Conservation (phyloP, 2,888 invertebrate species). For the Crematogaster levior region DNA sequence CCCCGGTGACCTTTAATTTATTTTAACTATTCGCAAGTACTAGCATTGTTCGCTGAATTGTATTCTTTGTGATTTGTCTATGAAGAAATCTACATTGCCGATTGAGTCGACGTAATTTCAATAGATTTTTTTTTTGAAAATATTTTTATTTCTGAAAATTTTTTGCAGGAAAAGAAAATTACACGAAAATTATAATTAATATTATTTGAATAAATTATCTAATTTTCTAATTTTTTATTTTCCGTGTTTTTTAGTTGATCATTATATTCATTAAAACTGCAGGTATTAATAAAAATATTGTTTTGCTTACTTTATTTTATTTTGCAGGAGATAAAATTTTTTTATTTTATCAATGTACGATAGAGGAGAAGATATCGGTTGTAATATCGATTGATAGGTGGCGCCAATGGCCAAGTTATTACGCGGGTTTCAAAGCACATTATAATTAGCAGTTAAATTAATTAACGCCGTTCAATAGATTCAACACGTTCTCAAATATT, state of each 20-base stretch:
- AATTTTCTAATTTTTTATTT: neutral
- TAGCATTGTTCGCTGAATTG: constrained; percentile 49
- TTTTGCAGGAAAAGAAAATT: neutral
- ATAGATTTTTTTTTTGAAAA: neutral
- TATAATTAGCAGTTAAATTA: constrained; percentile 26
- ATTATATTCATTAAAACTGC: neutral
- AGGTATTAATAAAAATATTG: neutral
- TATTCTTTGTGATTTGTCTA: neutral
- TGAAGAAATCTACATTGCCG: constrained; percentile 64
- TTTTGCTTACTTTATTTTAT: neutral
- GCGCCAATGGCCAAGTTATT: constrained; percentile 48
- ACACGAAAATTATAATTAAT: neutral
- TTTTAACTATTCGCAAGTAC: constrained; percentile 79
- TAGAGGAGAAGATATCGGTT: constrained; percentile 30
- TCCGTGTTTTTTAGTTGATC: neutral
- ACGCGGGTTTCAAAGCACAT: neutral
- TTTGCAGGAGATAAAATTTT: neutral
- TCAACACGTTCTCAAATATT: neutral
- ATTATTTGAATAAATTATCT: neutral
- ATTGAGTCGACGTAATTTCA: neutral
- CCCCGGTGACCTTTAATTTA: constrained; percentile 78
- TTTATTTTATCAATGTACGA: constrained; percentile 3
- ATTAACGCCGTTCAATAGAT: constrained; percentile 7
- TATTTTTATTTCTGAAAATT: neutral
- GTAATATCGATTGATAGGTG: constrained; percentile 49